Percentiles rank a stretch among this genome's conserved stretches.
These are phyloP conservation scores for Todus mexicanus DNA, from an alignment of 2,797 vertebrate genomes.

Conservation along the genomic window DNA sequence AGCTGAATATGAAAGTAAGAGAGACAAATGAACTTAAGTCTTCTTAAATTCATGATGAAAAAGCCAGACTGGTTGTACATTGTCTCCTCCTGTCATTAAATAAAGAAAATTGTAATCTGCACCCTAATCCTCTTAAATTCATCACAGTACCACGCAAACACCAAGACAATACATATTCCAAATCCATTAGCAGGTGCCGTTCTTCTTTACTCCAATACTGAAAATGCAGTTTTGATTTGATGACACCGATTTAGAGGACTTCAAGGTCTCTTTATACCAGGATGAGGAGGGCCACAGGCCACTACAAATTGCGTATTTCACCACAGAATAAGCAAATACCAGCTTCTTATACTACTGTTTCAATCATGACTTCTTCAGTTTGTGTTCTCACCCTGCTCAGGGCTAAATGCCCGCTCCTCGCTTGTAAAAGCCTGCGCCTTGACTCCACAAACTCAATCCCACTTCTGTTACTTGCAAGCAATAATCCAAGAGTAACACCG, in stretches of 20 bases:
- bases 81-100: not conserved
- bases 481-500: not conserved
- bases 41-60: conserved; percentile 10
- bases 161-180: not conserved
- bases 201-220: not conserved
- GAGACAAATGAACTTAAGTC: conserved; percentile 12
- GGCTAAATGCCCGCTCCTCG: not conserved
- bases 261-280: not conserved
- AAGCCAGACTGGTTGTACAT: not conserved
- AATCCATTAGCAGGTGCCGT: not conserved
- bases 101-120: conserved; percentile 16
- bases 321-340: not conserved
- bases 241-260: not conserved
- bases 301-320: not conserved
- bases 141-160: not conserved
- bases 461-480: not conserved
- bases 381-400: not conserved
- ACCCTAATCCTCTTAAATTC: conserved; percentile 10
- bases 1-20: not conserved
- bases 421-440: not conserved
- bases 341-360: not conserved
- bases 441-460: not conserved
- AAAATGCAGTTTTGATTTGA: not conserved
- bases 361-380: not conserved
- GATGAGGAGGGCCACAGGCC: not conserved